Evolutionary conservation across 2,888 invertebrate genomes (phyloP).

Genomic region (Stenurella melanura): DNA sequence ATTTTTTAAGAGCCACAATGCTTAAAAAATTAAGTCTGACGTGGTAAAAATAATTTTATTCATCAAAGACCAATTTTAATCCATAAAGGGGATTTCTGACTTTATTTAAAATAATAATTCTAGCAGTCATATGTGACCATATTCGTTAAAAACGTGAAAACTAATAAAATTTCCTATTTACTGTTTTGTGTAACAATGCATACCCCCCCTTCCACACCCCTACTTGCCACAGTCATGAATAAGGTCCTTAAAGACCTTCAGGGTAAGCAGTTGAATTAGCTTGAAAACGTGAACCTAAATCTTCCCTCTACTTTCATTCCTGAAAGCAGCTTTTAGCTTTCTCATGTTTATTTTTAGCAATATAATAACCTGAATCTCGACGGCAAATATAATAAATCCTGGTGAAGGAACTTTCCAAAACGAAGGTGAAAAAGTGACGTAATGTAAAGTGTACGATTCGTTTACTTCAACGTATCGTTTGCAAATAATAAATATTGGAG

Average conservation of each 20-base stretch:
- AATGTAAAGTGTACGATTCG: neutral
- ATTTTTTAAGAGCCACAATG: too few relatives aligned
- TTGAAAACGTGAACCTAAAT: neutral
- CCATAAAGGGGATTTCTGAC: too few relatives aligned
- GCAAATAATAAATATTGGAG: constrained; percentile 19
- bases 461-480: neutral
- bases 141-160: too few relatives aligned
- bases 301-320: neutral
- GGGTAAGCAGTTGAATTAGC: neutral
- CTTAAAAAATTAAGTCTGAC: too few relatives aligned
- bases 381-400: neutral
- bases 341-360: neutral
- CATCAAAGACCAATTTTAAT: too few relatives aligned
- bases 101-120: too few relatives aligned
- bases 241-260: neutral
- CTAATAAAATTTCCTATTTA: too few relatives aligned
- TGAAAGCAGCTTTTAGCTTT: neutral
- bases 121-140: too few relatives aligned
- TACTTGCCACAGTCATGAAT: neutral
- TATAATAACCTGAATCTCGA: neutral
- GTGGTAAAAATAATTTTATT: too few relatives aligned
- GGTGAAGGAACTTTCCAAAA: neutral
- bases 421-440: neutral
- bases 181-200: too few relatives aligned
- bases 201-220: too few relatives aligned